Evolutionary conservation across 2,113 vertebrate species (phyloP), one percentile per base, ranked within the genome.

Genomic region (Melanerpes formicivorus): DNA sequence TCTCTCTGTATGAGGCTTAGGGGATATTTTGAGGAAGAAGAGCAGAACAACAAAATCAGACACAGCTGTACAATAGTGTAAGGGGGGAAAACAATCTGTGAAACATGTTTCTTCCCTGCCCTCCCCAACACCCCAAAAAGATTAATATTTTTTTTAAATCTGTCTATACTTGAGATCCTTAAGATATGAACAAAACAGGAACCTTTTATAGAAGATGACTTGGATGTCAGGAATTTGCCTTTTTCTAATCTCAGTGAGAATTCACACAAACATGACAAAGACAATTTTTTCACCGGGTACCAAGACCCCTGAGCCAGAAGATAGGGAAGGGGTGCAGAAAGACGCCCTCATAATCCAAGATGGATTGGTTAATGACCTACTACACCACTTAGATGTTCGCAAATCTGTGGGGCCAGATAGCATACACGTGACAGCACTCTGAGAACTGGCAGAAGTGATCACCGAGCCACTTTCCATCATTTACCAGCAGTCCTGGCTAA

Each of bases 71-170:
- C 13, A 78, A 13, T 7, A 54, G 6, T 6, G 4, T 6, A 37
- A 64, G 10, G 18, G 3, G 1, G 40, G 30, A 42, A 58, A 30
- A 0, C 55, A 0, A 8, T 56, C 37, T 55, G 5, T 52, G 18
- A 90, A 84, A 55, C 3, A 9, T 48, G 8, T 37, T 73, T 26
- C 40, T 40, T 40, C 40, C 40, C 6, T 11, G n/a, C 42, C 13
- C 42, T 6, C 14, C 42, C 14, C 42, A 37, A 37, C 37, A 37
- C 42, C 42, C 42, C 42, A 44, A 65, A 86, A 23, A 14, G 13
- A 25, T 54, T 54, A 23, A 14, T 55, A 26, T 25, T 21, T 50
- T 50, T 50, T 50, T 10, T 6, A 55, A 55, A 55, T 13, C 14
- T 34, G 13, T 8, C 46, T 69, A 3, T 21, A 52, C 42, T 54